A percentile compares a stretch with the other conserved stretches of the same genome.
These are phyloP conservation scores for Phocoena sinus DNA, from an alignment of 2,113 vertebrate species.

Conservation along the genomic window DNA sequence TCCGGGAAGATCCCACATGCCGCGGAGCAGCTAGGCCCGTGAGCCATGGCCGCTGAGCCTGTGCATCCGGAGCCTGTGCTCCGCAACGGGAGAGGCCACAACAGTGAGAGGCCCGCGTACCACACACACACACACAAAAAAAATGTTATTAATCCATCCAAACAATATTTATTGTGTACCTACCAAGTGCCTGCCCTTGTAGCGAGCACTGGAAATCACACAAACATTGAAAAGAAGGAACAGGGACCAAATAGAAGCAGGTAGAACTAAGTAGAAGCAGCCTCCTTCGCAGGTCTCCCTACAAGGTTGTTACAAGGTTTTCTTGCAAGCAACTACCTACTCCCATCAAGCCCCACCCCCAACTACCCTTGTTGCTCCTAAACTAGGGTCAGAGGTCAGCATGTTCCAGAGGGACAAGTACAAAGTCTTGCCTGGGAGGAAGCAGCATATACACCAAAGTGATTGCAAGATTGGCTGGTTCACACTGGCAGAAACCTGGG, in stretches of 20 bases:
- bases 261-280: background rate
- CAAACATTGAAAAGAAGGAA: background rate
- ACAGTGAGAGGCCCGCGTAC: too few species aligned
- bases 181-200: background rate
- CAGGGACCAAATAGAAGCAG: background rate
- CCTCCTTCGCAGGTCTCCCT: background rate
- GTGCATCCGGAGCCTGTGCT: too few species aligned
- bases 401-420: background rate
- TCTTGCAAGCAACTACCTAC: background rate
- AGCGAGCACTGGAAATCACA: background rate
- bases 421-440: background rate
- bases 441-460: accelerated
- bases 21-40: accelerated
- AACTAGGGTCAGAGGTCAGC: background rate
- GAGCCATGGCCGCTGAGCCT: too few species aligned
- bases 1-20: too few species aligned
- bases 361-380: background rate
- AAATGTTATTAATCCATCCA: background rate
- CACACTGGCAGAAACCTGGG: background rate
- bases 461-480: background rate
- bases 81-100: too few species aligned
- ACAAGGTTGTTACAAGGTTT: background rate
- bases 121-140: too few species aligned
- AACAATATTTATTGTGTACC: background rate
- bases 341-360: background rate